Evolutionary conservation across 2,113 vertebrate genomes (phyloP).

Genomic region (Aramus guarauna): DNA sequence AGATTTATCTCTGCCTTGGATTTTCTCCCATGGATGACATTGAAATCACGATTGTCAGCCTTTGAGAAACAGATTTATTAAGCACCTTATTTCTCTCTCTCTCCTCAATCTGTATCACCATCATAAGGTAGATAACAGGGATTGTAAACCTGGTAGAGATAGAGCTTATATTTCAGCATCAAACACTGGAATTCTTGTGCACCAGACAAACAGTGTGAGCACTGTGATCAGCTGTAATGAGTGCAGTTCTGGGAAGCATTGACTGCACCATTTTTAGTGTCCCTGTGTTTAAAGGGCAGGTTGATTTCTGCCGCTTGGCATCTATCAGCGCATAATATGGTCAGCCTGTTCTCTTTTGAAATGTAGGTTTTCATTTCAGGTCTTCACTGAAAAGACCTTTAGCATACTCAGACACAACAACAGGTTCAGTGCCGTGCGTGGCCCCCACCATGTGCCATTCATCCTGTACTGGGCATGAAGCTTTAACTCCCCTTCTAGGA

Average conservation of each 20-base stretch:
- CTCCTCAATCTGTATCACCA: background rate
- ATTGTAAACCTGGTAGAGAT: background rate
- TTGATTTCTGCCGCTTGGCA: background rate
- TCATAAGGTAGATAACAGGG: background rate
- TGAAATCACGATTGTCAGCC: background rate
- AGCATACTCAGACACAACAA: background rate
- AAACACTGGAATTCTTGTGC: background rate
- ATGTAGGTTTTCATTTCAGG: background rate
- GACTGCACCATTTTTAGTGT: constrained; percentile 1
- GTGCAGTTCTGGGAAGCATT: background rate
- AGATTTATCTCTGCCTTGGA: background rate
- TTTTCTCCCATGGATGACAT: background rate
- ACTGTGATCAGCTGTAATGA: background rate
- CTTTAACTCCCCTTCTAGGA: background rate
- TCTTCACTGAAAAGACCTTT: background rate
- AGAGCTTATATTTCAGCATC: background rate
- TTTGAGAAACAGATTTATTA: background rate
- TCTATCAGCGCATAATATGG: background rate
- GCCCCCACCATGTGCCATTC: background rate
- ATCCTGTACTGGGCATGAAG: background rate
- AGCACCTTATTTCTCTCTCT: background rate
- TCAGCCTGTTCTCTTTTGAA: background rate
- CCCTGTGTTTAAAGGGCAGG: background rate
- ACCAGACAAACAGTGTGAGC: background rate
- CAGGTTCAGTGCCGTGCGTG: accelerated